A percentile compares a stretch with the other conserved stretches of the same genome.
Conservation (phyloP, 1,140 invertebrate genomes). For the Sogatella furcifera region DNA sequence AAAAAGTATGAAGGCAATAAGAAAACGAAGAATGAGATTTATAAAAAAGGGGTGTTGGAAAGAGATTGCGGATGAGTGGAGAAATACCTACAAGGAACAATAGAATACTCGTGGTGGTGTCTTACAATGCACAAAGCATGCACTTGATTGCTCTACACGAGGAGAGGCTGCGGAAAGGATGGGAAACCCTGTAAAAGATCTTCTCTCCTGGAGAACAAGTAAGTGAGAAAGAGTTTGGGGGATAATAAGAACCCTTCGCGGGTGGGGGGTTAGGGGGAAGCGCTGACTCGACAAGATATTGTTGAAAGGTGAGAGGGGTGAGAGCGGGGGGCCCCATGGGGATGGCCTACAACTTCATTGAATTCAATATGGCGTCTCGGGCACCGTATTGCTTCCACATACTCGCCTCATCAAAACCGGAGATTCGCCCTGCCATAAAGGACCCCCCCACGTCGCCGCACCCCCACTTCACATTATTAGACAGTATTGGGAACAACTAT, state of each 20-base stretch:
- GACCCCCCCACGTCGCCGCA: background rate
- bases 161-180: too few relatives aligned
- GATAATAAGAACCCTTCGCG: conserved; percentile 5
- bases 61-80: background rate
- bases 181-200: too few relatives aligned
- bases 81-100: conserved; percentile 10
- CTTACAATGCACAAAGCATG: background rate
- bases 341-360: conserved; percentile 17
- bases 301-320: conserved; percentile 1
- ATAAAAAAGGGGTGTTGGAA: background rate
- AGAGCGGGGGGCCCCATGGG: conserved; percentile 4
- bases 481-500: background rate
- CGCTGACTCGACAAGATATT: conserved; percentile 14
- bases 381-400: conserved; percentile 10
- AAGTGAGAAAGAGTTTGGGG: conserved; percentile 1
- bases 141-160: too few relatives aligned
- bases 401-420: conserved; percentile 10
- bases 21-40: too few relatives aligned
- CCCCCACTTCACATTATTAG: background rate
- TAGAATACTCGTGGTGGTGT: conserved; percentile 17
- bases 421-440: background rate
- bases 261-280: background rate
- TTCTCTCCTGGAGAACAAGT: background rate
- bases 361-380: conserved; percentile 16
- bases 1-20: too few relatives aligned